These are phyloP conservation scores for Lycocerus yunnanus DNA, from an alignment of 2,888 invertebrate genomes.

Conservation along the genomic window DNA sequence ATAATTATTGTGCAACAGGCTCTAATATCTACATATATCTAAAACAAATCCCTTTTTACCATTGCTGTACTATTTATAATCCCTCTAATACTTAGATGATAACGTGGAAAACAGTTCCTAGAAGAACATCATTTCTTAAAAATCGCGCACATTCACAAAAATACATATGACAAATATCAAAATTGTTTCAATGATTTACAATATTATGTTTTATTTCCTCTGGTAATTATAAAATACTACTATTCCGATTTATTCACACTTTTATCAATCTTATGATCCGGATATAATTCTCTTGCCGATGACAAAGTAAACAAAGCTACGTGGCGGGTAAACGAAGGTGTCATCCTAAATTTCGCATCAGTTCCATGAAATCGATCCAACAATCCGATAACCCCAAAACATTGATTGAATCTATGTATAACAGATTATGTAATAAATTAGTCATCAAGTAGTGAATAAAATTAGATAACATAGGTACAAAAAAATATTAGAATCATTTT, in stretches of 20 bases:
- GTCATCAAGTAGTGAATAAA: no score
- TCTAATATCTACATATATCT: no score
- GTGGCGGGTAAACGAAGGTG: slow-evolving; percentile 72
- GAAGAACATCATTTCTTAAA: background rate
- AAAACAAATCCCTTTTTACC: background rate
- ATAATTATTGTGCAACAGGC: no score
- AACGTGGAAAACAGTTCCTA: background rate
- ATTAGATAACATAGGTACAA: no score
- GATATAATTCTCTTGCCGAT: slow-evolving; percentile 70
- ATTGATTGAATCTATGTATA: slow-evolving; percentile 81
- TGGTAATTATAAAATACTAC: background rate
- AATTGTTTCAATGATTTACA: background rate
- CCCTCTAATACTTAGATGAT: background rate
- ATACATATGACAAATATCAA: background rate
- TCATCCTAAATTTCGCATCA: slow-evolving; percentile 74
- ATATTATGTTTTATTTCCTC: background rate
- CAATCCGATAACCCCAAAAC: slow-evolving; percentile 81
- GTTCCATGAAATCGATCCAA: slow-evolving; percentile 84
- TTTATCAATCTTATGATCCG: slow-evolving; percentile 55
- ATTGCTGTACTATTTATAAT: background rate
- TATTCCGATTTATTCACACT: background rate
- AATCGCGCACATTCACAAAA: background rate
- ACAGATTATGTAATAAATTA: slow-evolving; percentile 23
- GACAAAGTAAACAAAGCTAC: slow-evolving; percentile 71
- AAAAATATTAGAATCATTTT: no score